Evolutionary conservation across 2,797 vertebrate genomes (phyloP), one percentile per base, ranked within the genome.

Genomic region (Onychomys torridus): DNA sequence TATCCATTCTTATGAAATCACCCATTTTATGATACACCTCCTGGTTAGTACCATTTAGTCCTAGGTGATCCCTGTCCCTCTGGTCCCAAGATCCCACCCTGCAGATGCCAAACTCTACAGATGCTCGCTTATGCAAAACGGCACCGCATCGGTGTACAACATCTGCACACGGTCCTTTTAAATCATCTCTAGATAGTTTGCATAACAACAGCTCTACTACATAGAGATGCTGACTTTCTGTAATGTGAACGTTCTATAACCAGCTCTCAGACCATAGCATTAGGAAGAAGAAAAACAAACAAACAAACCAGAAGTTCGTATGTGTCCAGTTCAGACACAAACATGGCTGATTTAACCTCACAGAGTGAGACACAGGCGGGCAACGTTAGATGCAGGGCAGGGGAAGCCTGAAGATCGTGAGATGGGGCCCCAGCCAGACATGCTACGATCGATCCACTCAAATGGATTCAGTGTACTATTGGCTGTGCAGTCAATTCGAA

Each of bases 11-110:
- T 37, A 52, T 7, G 4, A 23, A 57, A 29, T 23, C 10, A 79
- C 29, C 17, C 83, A 16, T 21, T 16, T 43, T 14, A 0, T 9
- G 9, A 21, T 12, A 49, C 2, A 73, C 8, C 1, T 34, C 46
- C 29, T 29, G 2, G 27, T 0, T 63, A n/a, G 61, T 16, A 82
- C 29, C 12, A 16, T 4, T 8, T 52, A 0, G 23, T 32, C 43
- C 43, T 52, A 83, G 71, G 25, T 52, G 71, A 81, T 61, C n/a
- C 40, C 69, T 23, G 11, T 46, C 49, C 25, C 59, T 19, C 27
- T n/a, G 21, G 71, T 46, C 43, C 7, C 6, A 8, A 21, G 81
- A 61, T 3, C n/a, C 23, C 32, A 5, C 63, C 40, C 52, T 2
- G 19, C 25, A 67, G 81, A 37, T 23, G 43, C 17, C 2, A 40